These are phyloP conservation scores for Tympanuchus pallidicinctus DNA, from an alignment of 2,113 vertebrate genomes.

Conservation along the genomic window DNA sequence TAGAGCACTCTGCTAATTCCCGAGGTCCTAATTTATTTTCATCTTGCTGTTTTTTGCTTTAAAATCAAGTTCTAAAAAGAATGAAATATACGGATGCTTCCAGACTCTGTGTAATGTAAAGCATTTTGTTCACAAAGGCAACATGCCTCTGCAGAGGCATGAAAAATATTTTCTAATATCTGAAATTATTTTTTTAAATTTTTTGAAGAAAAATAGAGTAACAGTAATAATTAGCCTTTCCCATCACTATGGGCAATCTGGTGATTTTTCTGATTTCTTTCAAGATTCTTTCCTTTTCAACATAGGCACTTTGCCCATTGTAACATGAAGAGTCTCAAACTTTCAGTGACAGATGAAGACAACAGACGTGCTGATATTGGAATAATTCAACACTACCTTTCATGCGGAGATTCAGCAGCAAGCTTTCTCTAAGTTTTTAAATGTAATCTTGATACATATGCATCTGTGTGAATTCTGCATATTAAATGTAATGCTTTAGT, in stretches of 20 bases:
- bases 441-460: not conserved
- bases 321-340: not conserved
- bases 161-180: not conserved
- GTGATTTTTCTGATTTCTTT: not conserved
- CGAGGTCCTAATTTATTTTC: not conserved
- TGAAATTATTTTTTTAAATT: not conserved
- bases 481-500: conserved; percentile 21
- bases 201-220: not conserved
- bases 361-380: not conserved
- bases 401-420: not conserved
- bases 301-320: not conserved
- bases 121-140: not conserved
- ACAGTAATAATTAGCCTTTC: no score
- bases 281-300: not conserved
- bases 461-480: not conserved
- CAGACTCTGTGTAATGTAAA: not conserved
- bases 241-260: not conserved
- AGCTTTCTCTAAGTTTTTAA: not conserved
- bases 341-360: not conserved
- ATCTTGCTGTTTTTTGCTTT: not conserved
- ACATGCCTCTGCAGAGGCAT: not conserved
- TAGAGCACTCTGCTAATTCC: not conserved
- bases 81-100: not conserved
- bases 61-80: not conserved
- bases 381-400: not conserved